These are phyloP conservation scores for Cairina moschata DNA, from an alignment of 2,113 vertebrate species.

Conservation along the genomic window DNA sequence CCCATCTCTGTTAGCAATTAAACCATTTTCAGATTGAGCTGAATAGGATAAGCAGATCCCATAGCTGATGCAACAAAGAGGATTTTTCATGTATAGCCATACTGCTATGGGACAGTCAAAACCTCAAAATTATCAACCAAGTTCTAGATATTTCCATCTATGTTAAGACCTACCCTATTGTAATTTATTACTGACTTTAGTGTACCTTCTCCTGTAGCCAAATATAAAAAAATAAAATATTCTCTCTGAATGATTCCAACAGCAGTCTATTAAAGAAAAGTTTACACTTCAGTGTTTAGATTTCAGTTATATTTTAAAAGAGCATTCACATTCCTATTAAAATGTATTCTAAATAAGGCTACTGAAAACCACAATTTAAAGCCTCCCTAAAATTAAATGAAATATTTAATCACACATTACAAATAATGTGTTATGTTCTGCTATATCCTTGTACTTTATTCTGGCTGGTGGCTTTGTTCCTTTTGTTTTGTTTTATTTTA, in stretches of 20 bases:
- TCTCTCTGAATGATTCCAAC: neutral
- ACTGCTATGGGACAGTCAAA: neutral
- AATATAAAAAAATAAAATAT: neutral
- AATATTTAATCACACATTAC: neutral
- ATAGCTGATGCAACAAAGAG: neutral
- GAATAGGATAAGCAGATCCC: neutral
- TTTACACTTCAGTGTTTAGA: neutral
- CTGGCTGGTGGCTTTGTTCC: neutral
- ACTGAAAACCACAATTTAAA: neutral
- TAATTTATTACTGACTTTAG: neutral
- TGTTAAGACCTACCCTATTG: neutral
- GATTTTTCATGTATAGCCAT: neutral
- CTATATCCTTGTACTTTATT: neutral
- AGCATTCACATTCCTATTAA: neutral
- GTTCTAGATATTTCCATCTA: neutral
- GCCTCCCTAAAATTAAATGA: neutral
- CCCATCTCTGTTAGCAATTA: neutral
- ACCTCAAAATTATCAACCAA: neutral
- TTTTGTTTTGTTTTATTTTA: no score
- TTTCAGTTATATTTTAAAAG: neutral
- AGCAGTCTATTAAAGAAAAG: neutral
- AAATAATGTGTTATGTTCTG: neutral
- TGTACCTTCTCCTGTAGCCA: neutral
- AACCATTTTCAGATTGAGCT: neutral
- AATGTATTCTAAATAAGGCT: neutral